Evolutionary conservation across 2,113 vertebrate genomes (phyloP).

Genomic region (Peromyscus polionotus): DNA sequence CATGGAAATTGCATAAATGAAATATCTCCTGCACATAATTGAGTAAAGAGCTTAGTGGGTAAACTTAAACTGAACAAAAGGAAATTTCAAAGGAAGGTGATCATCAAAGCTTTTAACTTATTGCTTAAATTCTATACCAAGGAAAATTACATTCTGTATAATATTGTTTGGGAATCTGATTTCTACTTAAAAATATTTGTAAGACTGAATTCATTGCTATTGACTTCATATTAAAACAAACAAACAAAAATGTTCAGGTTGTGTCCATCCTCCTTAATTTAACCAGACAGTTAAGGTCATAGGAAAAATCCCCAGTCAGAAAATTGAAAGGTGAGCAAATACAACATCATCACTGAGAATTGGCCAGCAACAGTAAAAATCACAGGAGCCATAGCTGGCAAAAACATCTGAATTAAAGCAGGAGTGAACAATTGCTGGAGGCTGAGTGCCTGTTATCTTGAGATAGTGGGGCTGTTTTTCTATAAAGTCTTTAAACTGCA

Average conservation of each 20-base stretch:
- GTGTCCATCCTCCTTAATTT: neutral
- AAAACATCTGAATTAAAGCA: neutral
- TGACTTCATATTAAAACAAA: neutral
- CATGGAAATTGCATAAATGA: neutral
- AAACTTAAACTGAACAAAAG: neutral
- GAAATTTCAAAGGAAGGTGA: neutral
- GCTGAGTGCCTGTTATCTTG: rapidly evolving
- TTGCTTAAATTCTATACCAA: neutral
- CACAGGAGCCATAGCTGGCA: rapidly evolving
- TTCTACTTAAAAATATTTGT: neutral
- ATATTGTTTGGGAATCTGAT: neutral
- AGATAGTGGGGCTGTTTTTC: neutral
- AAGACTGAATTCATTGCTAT: neutral
- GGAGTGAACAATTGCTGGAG: neutral
- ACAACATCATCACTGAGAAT: neutral
- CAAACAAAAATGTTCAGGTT: too few species aligned
- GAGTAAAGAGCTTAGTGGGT: neutral
- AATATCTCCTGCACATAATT: neutral
- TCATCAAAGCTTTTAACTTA: neutral
- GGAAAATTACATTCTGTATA: neutral
- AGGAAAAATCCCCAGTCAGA: neutral
- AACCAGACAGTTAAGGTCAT: neutral
- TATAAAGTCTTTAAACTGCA: neutral
- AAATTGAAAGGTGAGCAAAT: neutral
- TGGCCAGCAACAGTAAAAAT: neutral